A percentile compares a stretch with the other conserved stretches of the same genome.
phyloP scores from a whole-genome alignment of 2,888 invertebrate genomes.

The Choreutis nemorana region DNA sequence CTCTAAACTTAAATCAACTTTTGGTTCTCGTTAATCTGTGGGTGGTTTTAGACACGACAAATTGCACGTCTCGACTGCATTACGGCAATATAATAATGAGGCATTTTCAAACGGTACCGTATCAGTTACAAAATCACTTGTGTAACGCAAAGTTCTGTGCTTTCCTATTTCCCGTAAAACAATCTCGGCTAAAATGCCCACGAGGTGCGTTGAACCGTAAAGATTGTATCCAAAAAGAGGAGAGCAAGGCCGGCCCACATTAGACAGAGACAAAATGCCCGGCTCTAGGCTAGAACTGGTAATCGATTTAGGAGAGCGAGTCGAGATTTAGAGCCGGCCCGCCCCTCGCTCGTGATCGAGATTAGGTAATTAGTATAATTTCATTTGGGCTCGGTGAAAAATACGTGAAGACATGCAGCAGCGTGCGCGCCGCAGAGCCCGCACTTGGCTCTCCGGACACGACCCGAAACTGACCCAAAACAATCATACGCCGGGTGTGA shows the following conservation, averaged over 20 bases:
- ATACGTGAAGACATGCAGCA: slow-evolving; percentile 32
- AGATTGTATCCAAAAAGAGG: slow-evolving; percentile 50
- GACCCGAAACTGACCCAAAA: no score
- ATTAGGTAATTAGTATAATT: slow-evolving; percentile 59
- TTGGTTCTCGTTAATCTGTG: slow-evolving; percentile 17
- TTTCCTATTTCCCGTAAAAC: slow-evolving; percentile 8
- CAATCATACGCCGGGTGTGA: slow-evolving; percentile 6
- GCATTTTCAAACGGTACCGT: no score
- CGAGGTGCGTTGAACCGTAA: slow-evolving; percentile 50
- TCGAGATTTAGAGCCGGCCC: slow-evolving; percentile 46
- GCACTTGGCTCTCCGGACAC: slow-evolving; percentile 16
- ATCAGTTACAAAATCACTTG: neutral
- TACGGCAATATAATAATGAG: neutral
- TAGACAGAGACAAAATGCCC: slow-evolving; percentile 53
- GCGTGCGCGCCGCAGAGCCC: slow-evolving; percentile 21
- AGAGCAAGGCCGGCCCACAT: slow-evolving; percentile 45
- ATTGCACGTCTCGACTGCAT: neutral
- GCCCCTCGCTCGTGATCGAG: slow-evolving; percentile 43
- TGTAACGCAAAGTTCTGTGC: neutral
- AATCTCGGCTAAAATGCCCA: slow-evolving; percentile 24
- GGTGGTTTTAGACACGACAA: slow-evolving; percentile 16
- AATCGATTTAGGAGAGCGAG: slow-evolving; percentile 55
- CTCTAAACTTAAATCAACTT: no score
- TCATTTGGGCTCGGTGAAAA: slow-evolving; percentile 41
- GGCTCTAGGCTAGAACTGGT: slow-evolving; percentile 46